Evolutionary conservation across 2,797 vertebrate genomes (phyloP).

Genomic region (Rhinogobio ventralis): DNA sequence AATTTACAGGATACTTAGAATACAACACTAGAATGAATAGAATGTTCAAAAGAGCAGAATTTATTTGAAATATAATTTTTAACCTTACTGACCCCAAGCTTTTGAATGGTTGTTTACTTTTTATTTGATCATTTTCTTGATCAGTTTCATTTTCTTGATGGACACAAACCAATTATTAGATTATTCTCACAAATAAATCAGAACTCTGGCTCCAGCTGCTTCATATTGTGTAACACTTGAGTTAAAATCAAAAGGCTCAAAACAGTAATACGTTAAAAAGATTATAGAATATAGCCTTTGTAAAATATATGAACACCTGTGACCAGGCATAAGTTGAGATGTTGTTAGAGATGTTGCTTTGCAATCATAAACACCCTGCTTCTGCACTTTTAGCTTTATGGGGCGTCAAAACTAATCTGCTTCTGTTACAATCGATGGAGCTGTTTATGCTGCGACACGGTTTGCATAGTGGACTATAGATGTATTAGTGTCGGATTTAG

Average conservation of each 20-base stretch:
- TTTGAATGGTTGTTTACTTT: neutral
- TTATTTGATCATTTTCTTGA: neutral
- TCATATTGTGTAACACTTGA: neutral
- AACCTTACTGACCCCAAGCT: neutral
- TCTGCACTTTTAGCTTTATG: neutral
- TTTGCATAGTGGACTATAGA: neutral
- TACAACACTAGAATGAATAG: neutral
- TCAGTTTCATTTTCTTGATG: neutral
- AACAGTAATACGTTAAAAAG: neutral
- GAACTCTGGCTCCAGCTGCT: neutral
- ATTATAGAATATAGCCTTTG: neutral
- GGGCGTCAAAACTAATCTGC: neutral
- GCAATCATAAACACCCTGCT: neutral
- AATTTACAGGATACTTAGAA: too few species aligned
- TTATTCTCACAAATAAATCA: neutral
- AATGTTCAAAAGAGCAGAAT: neutral
- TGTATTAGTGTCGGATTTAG: neutral
- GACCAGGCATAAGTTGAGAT: slow-evolving; percentile 1
- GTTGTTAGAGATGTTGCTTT: neutral
- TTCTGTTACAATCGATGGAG: slow-evolving; percentile 6
- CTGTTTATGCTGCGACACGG: neutral
- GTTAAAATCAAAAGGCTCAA: neutral
- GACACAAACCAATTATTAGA: neutral
- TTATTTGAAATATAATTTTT: neutral
- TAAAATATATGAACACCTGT: slow-evolving; percentile 5